Evolutionary conservation across 2,888 invertebrate genomes (phyloP), one percentile per base, ranked within the genome.

Genomic region (Bellardia bayeri): DNA sequence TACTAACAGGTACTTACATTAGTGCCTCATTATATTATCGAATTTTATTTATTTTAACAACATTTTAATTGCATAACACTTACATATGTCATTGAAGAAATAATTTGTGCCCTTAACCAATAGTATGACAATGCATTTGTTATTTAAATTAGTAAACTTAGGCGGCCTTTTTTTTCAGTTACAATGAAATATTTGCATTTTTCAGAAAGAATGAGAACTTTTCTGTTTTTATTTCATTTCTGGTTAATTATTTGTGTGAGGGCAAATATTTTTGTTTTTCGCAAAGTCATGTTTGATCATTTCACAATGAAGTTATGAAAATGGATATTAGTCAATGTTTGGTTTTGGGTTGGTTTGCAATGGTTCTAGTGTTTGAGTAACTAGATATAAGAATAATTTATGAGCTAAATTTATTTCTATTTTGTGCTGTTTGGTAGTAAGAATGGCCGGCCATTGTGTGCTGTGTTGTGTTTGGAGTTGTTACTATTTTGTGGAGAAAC

Each of bases 371-470:
- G 49, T 61, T 68, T 33, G 40, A 68, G 68, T 64, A 66, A 72
- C 71, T 64, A 71, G 84, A 78, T 87, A 87, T 81, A 76, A 81
- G 81, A 61, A 72, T 81, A 84, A 87, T 87, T 87, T 87, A 87
- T 87, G 84, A 74, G 72, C 45, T 76, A 42, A 87, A 72, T 78
- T 76, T 84, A 71, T 82, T 74, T 66, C 45, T 37, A 56, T 83
- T 71, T 84, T 66, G 14, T 37, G 40, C 66, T 72, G 74, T 63
- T 79, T 72, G 61, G 51, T 45, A 74, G 23, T 66, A 68, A 74
- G 82, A 85, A 85, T 61, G 63, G 58, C 74, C 63, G 51, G 42
- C 69, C 63, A 82, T 87, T 85, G 82, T 82, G 45, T 78, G n/a
- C 58, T 81, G 37, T 82, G n/a, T 64, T 81, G 80, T 40, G 30